Percentiles rank a stretch among this genome's conserved stretches.
Conservation (phyloP, 2,113 vertebrate species). For the Eudyptes chrysolophus region DNA sequence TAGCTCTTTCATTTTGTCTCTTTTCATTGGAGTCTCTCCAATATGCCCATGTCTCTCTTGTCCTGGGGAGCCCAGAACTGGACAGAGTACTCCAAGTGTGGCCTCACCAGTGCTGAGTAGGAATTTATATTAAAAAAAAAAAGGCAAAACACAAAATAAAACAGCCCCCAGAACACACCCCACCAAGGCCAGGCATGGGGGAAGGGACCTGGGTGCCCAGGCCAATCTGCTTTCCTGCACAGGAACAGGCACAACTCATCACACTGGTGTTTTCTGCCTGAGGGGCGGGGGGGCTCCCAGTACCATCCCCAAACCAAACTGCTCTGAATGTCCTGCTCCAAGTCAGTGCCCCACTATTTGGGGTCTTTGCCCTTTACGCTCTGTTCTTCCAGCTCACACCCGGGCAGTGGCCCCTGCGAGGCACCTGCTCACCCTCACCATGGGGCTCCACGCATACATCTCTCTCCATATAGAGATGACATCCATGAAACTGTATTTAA, state of each 20-base stretch:
- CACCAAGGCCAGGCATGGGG: background rate
- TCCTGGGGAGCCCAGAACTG: background rate
- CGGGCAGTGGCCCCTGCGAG: rapidly evolving
- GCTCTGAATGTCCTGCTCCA: background rate
- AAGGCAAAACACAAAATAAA: background rate
- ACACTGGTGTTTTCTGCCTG: background rate
- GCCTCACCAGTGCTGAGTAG: background rate
- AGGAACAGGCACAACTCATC: background rate
- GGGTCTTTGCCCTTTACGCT: no score
- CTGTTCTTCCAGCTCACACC: background rate
- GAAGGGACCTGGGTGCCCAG: background rate
- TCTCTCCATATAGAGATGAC: background rate
- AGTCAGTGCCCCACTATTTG: background rate
- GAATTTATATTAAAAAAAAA: background rate
- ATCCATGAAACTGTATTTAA: background rate
- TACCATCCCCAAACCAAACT: background rate
- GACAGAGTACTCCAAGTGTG: background rate
- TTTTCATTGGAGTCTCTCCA: background rate
- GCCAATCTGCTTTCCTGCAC: background rate
- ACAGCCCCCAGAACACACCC: background rate
- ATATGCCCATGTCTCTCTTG: no score
- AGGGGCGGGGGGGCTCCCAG: background rate
- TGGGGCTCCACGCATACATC: rapidly evolving
- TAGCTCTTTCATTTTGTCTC: background rate
- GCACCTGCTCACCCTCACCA: background rate